Base-by-base conservation (phyloP, 1,140 invertebrate genomes). In the Calliphora vicina region DNA sequence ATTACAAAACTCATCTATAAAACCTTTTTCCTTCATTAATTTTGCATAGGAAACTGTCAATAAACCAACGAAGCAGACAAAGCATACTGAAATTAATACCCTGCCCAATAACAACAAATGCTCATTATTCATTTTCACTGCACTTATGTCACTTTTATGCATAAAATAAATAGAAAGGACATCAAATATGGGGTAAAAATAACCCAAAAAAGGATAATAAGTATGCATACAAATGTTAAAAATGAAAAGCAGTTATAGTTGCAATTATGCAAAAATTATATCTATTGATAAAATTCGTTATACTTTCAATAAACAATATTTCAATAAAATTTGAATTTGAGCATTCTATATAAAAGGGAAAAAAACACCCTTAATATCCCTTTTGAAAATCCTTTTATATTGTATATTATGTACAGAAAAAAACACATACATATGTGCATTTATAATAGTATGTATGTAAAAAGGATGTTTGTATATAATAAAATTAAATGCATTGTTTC, bases 201-300 rank as follows among this genome's bases (percentile, higher is more conserved):
- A 29, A 29, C 12, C 13, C 26, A 74, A 74, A 35, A 74, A 74
- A 29, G 72, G 72, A 50, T 50, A 50, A 50, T 50, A 50, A 72
- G 9, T 26, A 72, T 26, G 67, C 23, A 35, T 26, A 23, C 23
- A 35, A 35, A 35, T 13, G 45, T 50, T 50, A 17, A 2, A 50
- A 50, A 8, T 12, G 4, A 74, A 27, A 13, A 35, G 17, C 72
- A 35, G 9, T 3, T n/a, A 29, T 74, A 29, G 67, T 74, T 74
- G 72, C 72, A 74, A 74, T 74, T 74, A 74, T 74, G 72, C 72
- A 74, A 74, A 35, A 74, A 73, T 73, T 73, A 13, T 23, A 73
- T 73, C 15, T 27, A 20, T 2, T 23, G 3, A n/a, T n/a, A 23
- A 23, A 71, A 74, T 74, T 74, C 72, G 72, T 74, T 74, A 74